Evolutionary conservation across 2,888 invertebrate genomes (phyloP).

Genomic region (Erebia palarica): DNA sequence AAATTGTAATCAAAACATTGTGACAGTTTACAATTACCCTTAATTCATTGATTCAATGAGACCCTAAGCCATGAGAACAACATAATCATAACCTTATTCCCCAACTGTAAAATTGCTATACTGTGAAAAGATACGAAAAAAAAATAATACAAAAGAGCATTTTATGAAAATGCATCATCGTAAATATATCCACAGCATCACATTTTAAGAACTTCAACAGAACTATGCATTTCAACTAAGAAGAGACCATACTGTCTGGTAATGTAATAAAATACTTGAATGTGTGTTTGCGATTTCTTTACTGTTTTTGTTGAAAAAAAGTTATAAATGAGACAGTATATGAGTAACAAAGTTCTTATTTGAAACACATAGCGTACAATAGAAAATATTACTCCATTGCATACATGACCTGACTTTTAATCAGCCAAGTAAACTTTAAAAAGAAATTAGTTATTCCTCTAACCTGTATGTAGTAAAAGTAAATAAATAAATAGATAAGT

Average conservation of each 20-base stretch:
- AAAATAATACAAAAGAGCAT: conserved; percentile 6
- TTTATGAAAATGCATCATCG: conserved; percentile 12
- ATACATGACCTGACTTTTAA: not conserved
- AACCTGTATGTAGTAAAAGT: not conserved
- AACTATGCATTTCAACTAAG: not conserved
- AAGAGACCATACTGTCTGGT: too few species aligned
- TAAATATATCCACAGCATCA: not conserved
- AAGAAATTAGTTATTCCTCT: not conserved
- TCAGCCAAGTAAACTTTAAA: not conserved
- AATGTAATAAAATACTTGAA: too few species aligned
- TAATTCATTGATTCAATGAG: too few species aligned
- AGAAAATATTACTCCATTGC: too few species aligned
- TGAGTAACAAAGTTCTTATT: too few species aligned
- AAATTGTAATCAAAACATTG: too few species aligned
- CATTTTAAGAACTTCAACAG: not conserved
- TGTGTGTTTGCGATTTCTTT: too few species aligned
- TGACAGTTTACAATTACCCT: too few species aligned
- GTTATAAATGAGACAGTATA: too few species aligned
- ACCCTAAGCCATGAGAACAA: too few species aligned
- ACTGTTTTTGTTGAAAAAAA: too few species aligned
- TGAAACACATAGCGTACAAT: too few species aligned
- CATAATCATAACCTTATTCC: not conserved
- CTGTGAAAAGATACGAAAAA: not conserved
- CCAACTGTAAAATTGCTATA: not conserved
- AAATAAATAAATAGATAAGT: not conserved